Evolutionary conservation across 1,140 invertebrate species (phyloP).

Genomic region (Heliconius eleuchia): DNA sequence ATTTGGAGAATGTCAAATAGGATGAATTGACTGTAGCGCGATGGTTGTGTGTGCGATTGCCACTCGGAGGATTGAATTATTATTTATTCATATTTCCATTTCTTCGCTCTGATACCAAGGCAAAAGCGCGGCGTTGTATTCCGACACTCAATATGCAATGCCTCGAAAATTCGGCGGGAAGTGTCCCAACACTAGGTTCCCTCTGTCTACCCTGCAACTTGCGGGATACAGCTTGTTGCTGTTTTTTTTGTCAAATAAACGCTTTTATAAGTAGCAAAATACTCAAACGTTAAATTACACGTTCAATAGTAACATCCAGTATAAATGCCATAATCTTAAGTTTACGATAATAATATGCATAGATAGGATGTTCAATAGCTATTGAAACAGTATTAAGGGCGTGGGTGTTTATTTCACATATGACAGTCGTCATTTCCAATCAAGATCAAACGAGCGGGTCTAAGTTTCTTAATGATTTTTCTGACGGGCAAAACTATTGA

Average conservation of each 20-base stretch:
- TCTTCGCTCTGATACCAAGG: too few species aligned
- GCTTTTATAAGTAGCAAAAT: not conserved
- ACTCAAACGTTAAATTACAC: not conserved
- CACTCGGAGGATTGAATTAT: too few species aligned
- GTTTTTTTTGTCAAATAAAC: not conserved
- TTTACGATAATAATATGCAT: slow-evolving; percentile 52
- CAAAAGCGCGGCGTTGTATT: too few species aligned
- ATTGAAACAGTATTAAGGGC: slow-evolving; percentile 49
- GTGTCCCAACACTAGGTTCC: too few species aligned
- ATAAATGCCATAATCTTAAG: slow-evolving; percentile 33
- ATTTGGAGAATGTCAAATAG: too few species aligned
- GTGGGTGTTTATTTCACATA: slow-evolving; percentile 52
- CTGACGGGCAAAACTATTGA: slow-evolving; percentile 51
- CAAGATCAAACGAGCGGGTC: slow-evolving; percentile 61
- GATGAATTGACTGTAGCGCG: too few species aligned
- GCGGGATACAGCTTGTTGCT: too few species aligned
- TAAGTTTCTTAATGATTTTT: slow-evolving; percentile 48
- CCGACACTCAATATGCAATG: too few species aligned
- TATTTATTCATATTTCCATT: too few species aligned
- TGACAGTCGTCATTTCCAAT: slow-evolving; percentile 47
- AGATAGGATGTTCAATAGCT: slow-evolving; percentile 40
- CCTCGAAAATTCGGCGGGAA: too few species aligned
- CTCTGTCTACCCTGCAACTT: too few species aligned
- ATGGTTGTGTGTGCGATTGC: too few species aligned
- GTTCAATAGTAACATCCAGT: not conserved